phyloP scores from a whole-genome alignment of 2,113 vertebrate genomes.

The Meles meles region DNA sequence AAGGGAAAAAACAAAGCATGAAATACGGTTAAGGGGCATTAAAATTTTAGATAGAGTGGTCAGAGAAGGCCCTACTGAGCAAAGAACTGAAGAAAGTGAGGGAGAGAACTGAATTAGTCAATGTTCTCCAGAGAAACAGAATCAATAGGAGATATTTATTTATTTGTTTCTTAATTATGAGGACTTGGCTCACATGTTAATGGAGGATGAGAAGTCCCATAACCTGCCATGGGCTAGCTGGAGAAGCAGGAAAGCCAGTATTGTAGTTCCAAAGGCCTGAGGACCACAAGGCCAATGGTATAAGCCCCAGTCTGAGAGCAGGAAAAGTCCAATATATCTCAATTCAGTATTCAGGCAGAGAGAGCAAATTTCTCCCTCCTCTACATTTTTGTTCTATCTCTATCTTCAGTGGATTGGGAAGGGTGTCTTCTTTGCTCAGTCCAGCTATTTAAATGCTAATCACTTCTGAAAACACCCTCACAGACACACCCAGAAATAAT shows the following conservation, averaged over 20 bases:
- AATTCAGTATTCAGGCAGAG: neutral
- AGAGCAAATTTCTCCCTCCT: neutral
- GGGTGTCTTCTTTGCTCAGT: neutral
- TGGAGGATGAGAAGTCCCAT: neutral
- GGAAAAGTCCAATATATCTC: neutral
- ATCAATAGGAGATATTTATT: neutral
- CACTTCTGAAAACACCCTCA: neutral
- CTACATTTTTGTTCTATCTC: neutral
- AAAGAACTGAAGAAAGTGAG: neutral
- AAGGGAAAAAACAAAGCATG: neutral
- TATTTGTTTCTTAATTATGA: neutral
- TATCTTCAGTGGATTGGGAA: neutral
- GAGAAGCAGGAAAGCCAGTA: neutral
- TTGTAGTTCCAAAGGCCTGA: neutral
- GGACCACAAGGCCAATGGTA: neutral
- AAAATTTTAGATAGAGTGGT: neutral
- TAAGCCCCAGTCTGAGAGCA: neutral
- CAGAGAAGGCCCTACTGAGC: neutral
- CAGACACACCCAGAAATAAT: neutral
- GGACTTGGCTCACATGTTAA: neutral
- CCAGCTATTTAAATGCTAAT: neutral
- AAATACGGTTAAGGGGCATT: neutral
- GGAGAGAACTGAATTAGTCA: neutral
- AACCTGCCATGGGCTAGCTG: neutral
- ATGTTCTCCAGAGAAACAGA: neutral